Conservation (phyloP, 1,140 invertebrate species). For the Drosophila repletoides region DNA sequence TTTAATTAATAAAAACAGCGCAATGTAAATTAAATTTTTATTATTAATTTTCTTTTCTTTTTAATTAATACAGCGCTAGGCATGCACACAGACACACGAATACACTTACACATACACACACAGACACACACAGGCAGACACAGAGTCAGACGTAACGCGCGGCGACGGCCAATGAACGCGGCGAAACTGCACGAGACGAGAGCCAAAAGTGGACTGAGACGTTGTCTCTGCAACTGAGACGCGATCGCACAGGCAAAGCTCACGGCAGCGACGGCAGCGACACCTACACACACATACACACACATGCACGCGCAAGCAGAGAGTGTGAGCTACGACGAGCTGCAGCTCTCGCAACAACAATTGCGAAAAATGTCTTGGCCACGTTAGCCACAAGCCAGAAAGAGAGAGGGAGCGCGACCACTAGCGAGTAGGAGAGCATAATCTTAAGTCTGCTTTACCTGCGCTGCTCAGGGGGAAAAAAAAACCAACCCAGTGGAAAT, state of each 20-base stretch:
- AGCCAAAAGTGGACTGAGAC: conserved; percentile 73
- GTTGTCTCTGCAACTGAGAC: conserved; percentile 40
- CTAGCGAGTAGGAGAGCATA: conserved; percentile 25
- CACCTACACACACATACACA: conserved; percentile 40
- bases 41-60: conserved; percentile 37
- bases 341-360: conserved; percentile 26
- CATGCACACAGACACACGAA: too few relatives aligned
- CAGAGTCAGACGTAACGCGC: conserved; percentile 43
- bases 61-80: too few relatives aligned
- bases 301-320: not conserved
- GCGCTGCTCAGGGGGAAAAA: conserved; percentile 37
- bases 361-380: conserved; percentile 48
- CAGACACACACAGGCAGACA: conserved; percentile 29
- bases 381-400: conserved; percentile 23
- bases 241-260: conserved; percentile 76
- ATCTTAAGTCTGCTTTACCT: conserved; percentile 57
- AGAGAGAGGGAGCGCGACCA: conserved; percentile 10
- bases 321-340: not conserved
- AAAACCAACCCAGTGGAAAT: conserved; percentile 71
- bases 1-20: too few relatives aligned
- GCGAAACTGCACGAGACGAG: conserved; percentile 61
- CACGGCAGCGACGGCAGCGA: conserved; percentile 32
- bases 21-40: conserved; percentile 35
- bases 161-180: conserved; percentile 45
- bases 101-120: conserved; percentile 14